phyloP scores from a whole-genome alignment of 1,140 invertebrate genomes.

The Temnothorax curvispinosus region DNA sequence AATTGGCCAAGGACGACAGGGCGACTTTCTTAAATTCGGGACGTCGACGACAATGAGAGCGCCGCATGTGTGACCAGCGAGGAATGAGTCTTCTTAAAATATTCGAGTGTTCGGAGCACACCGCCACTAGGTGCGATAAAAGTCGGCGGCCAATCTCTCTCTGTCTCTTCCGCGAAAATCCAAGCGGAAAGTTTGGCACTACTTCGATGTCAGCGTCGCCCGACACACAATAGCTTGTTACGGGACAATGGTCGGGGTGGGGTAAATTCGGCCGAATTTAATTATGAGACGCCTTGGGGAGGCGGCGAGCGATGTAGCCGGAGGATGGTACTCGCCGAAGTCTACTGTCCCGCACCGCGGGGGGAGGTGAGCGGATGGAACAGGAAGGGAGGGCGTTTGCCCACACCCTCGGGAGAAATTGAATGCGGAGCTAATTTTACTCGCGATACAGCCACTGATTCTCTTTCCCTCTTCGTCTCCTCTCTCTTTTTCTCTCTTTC shows the following conservation, averaged over 20 bases:
- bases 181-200: conserved; percentile 79
- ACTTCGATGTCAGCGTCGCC: conserved; percentile 75
- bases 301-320: conserved; percentile 63
- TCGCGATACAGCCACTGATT: conserved; percentile 78
- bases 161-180: conserved; percentile 60
- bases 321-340: conserved; percentile 64
- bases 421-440: conserved; percentile 85
- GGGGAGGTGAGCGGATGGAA: conserved; percentile 46
- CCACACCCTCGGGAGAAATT: conserved; percentile 83
- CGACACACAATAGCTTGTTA: conserved; percentile 85
- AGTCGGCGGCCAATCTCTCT: conserved; percentile 26
- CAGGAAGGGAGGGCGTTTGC: conserved; percentile 25
- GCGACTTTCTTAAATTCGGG: conserved; percentile 45
- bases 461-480: conserved; percentile 38
- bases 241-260: conserved; percentile 83
- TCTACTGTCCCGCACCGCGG: conserved; percentile 52
- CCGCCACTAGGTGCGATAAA: conserved; percentile 32
- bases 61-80: background rate
- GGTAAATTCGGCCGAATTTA: conserved; percentile 85
- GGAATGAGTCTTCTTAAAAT: conserved; percentile 21
- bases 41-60: background rate
- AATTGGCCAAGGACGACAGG: conserved; percentile 45
- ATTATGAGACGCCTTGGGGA: conserved; percentile 85
- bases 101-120: conserved; percentile 17
- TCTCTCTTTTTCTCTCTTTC: background rate